Evolutionary conservation across 1,140 invertebrate genomes (phyloP).

Genomic region (Leptinotarsa texana): DNA sequence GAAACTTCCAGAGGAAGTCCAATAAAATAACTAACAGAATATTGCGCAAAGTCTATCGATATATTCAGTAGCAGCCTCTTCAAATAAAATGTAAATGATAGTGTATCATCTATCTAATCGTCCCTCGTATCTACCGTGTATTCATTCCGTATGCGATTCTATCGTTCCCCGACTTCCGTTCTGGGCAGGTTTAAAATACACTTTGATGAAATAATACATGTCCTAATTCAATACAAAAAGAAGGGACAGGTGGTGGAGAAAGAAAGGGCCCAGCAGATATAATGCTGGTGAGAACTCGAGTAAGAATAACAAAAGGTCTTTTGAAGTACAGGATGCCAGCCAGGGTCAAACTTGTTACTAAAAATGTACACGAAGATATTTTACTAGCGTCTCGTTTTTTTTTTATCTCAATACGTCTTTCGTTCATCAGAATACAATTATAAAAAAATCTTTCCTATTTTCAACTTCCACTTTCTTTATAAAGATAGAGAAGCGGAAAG

Average conservation of each 20-base stretch:
- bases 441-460: too few relatives aligned
- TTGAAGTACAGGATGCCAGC: not conserved
- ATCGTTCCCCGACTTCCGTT: not conserved
- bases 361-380: not conserved
- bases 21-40: too few relatives aligned
- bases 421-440: too few relatives aligned
- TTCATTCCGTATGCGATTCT: not conserved
- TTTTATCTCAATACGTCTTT: not conserved
- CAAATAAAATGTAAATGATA: too few relatives aligned
- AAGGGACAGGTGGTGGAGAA: not conserved
- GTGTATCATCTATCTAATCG: too few relatives aligned
- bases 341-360: not conserved
- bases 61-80: too few relatives aligned
- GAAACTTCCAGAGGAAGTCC: too few relatives aligned
- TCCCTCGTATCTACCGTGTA: too few relatives aligned
- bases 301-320: not conserved
- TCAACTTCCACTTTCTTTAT: too few relatives aligned
- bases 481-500: too few relatives aligned
- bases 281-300: not conserved
- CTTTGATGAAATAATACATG: not conserved
- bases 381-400: not conserved
- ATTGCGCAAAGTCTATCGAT: too few relatives aligned
- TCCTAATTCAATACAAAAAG: constrained; percentile 5
- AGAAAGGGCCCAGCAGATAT: not conserved
- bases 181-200: not conserved